These are phyloP conservation scores for Lepilemur septentrionalis DNA, from an alignment of 2,797 vertebrate species.

Conservation along the genomic window DNA sequence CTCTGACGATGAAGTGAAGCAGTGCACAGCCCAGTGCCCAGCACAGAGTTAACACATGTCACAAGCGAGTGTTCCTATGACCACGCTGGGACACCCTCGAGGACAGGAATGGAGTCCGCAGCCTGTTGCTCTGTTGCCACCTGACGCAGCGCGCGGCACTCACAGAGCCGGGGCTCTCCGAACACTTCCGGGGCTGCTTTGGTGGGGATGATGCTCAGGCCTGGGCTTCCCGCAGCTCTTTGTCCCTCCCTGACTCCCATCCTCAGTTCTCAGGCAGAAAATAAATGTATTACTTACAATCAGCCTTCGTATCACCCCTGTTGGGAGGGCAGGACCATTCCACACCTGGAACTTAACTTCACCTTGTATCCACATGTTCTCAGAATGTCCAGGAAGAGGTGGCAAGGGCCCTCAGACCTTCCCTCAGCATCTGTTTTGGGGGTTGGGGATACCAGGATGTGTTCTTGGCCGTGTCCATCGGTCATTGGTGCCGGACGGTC, in stretches of 20 bases:
- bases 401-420: not conserved
- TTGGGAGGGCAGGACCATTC: not conserved
- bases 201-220: not conserved
- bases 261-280: not conserved
- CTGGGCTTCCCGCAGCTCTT: not conserved
- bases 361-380: not conserved
- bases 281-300: not conserved
- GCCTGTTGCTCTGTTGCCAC: too few species aligned
- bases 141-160: rapidly evolving
- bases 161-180: not conserved
- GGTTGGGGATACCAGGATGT: not conserved
- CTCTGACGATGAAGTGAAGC: not conserved
- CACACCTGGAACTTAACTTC: not conserved
- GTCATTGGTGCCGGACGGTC: not conserved
- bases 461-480: not conserved
- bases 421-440: not conserved
- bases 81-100: not conserved
- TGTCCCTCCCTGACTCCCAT: not conserved
- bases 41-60: not conserved
- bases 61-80: not conserved
- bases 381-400: not conserved
- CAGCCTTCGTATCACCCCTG: not conserved
- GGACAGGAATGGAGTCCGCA: not conserved
- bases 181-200: not conserved
- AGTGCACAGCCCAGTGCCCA: not conserved